Evolutionary conservation across 2,888 invertebrate species (phyloP).

Genomic region (Scaptomyza polygonia): DNA sequence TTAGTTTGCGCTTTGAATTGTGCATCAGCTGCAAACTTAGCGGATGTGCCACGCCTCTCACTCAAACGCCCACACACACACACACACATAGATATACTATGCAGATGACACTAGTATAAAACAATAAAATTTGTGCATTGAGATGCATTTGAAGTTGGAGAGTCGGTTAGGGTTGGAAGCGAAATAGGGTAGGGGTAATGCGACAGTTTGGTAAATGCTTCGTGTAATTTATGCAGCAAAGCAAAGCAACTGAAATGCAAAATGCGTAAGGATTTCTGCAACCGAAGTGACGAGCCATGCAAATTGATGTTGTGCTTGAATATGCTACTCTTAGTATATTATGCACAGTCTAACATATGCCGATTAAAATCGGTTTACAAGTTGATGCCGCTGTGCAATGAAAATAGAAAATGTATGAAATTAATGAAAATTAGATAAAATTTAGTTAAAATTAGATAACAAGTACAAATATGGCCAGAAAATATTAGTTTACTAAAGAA

Average conservation of each 20-base stretch:
- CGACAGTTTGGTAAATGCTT: slow-evolving; percentile 28
- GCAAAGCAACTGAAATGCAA: slow-evolving; percentile 67
- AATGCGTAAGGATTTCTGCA: slow-evolving; percentile 61
- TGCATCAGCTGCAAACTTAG: slow-evolving; percentile 37
- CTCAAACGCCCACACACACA: background rate
- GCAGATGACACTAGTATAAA: slow-evolving; percentile 59
- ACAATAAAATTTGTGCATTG: slow-evolving; percentile 61
- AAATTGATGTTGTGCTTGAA: slow-evolving; percentile 49
- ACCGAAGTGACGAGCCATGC: slow-evolving; percentile 65
- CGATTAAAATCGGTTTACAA: no score
- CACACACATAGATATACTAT: slow-evolving; percentile 24
- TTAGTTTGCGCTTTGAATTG: slow-evolving; percentile 61
- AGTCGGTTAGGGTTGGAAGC: background rate
- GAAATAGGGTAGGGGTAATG: background rate
- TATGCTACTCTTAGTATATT: background rate
- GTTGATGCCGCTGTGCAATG: no score
- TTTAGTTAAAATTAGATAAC: no score
- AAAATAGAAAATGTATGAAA: no score
- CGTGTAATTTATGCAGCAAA: slow-evolving; percentile 71
- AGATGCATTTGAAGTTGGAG: slow-evolving; percentile 16
- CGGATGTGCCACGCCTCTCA: background rate
- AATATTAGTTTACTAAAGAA: no score
- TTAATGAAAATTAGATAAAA: no score
- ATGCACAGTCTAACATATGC: slow-evolving; percentile 12
- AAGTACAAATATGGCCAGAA: no score